These are phyloP conservation scores for Tympanuchus pallidicinctus DNA, from an alignment of 2,113 vertebrate genomes.

Conservation along the genomic window DNA sequence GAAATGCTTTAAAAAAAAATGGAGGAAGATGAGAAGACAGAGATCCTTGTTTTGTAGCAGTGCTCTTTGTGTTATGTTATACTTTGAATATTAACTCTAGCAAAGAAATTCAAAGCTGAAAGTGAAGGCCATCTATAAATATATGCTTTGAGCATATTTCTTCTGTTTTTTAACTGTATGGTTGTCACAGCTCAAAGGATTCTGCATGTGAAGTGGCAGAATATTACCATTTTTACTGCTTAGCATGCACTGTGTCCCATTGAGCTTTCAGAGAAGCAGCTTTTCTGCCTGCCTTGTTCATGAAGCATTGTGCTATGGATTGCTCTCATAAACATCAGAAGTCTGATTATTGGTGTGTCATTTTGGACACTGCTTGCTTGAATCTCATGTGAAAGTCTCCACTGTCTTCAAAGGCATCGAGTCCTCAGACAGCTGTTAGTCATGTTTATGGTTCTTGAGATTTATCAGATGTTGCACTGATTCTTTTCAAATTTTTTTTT, in stretches of 20 bases:
- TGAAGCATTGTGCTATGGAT: not conserved
- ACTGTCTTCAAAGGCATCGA: not conserved
- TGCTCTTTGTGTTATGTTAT: not conserved
- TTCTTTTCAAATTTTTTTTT: not conserved
- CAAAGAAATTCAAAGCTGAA: conserved; percentile 51
- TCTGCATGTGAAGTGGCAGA: conserved; percentile 39
- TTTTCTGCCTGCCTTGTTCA: not conserved
- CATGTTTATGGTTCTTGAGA: not conserved
- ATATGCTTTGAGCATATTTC: conserved; percentile 50
- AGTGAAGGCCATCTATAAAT: conserved; percentile 62
- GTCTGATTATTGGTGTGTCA: not conserved
- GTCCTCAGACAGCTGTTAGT: not conserved
- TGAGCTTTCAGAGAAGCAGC: not conserved
- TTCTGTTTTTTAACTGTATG: conserved; percentile 16
- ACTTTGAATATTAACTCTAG: conserved; percentile 43
- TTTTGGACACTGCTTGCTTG: not conserved
- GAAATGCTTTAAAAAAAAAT: not conserved
- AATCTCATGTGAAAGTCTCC: not conserved
- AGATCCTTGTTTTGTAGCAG: conserved; percentile 19
- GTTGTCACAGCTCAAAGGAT: conserved; percentile 45
- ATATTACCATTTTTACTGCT: conserved; percentile 51
- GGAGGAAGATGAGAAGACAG: conserved; percentile 3
- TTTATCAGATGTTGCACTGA: not conserved
- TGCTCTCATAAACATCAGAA: not conserved
- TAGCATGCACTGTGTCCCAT: conserved; percentile 14